These are phyloP conservation scores for Oncorhynchus mykiss DNA, from an alignment of 2,113 vertebrate genomes.

Conservation along the genomic window DNA sequence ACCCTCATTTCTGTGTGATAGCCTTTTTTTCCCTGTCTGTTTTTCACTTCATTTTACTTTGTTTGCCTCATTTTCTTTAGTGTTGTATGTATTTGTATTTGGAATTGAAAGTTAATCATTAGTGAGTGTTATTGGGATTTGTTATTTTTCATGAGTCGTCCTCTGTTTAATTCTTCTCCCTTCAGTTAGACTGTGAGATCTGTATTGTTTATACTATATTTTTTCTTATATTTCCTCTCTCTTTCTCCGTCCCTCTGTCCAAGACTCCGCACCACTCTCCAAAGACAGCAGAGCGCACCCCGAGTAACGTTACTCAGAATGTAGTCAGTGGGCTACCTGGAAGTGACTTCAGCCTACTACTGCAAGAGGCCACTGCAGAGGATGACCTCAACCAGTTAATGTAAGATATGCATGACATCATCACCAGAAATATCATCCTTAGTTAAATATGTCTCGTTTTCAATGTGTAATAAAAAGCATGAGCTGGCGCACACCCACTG, in stretches of 20 bases:
- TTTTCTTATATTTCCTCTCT: neutral
- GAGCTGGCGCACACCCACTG: too few relatives aligned
- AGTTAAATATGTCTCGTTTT: neutral
- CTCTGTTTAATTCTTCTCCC: neutral
- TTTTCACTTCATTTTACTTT: neutral
- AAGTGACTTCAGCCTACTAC: slow-evolving; percentile 79
- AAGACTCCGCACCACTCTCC: slow-evolving; percentile 74
- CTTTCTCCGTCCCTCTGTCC: slow-evolving; percentile 70
- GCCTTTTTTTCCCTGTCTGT: neutral
- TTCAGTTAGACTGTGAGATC: too few relatives aligned
- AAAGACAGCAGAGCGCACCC: slow-evolving; percentile 80
- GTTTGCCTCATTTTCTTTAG: neutral
- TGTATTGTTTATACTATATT: neutral
- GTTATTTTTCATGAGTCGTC: neutral
- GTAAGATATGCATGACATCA: slow-evolving; percentile 68
- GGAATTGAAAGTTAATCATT: neutral
- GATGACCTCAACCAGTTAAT: slow-evolving; percentile 79
- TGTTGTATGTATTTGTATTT: neutral
- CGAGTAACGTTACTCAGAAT: slow-evolving; percentile 84
- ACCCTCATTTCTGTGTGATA: too few relatives aligned
- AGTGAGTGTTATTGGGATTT: neutral
- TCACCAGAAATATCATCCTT: neutral
- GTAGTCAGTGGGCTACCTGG: slow-evolving; percentile 76
- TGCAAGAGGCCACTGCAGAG: slow-evolving; percentile 81
- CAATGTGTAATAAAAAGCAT: neutral